Evolutionary conservation across 2,113 vertebrate species (phyloP).

Genomic region (Psephotus haematonotus): DNA sequence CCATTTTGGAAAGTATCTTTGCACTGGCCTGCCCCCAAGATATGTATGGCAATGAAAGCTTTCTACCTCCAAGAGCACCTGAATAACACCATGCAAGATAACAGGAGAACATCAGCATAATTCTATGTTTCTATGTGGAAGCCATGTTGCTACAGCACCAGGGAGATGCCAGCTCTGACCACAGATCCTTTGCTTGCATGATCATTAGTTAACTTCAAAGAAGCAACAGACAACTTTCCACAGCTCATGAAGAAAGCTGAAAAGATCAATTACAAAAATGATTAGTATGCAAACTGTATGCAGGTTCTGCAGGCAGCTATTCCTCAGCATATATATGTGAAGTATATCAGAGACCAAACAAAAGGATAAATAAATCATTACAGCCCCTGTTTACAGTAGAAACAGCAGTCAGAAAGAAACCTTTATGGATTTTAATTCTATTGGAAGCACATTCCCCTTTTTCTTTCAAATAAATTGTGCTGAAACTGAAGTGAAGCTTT

Average conservation of each 20-base stretch:
- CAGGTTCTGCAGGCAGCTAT: background rate
- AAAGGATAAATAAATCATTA: constrained; percentile 55
- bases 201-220: constrained; percentile 79
- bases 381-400: constrained; percentile 19
- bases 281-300: constrained; percentile 66
- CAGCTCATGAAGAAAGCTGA: constrained; percentile 59
- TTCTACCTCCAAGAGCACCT: constrained; percentile 14
- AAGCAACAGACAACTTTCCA: constrained; percentile 74
- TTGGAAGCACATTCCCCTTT: constrained; percentile 33
- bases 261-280: constrained; percentile 78
- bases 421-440: constrained; percentile 1
- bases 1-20: background rate
- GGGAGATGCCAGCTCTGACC: constrained; percentile 43
- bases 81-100: background rate
- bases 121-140: background rate
- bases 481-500: background rate
- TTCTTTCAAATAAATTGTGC: background rate
- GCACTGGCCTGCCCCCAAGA: background rate
- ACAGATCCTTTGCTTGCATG: constrained; percentile 16
- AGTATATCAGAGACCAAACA: background rate
- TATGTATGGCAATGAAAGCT: background rate
- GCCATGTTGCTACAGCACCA: background rate
- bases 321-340: background rate
- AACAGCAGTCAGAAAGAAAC: constrained; percentile 50
- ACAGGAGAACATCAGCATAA: background rate